Conservation (phyloP, 2,797 vertebrate species). For the Distichodus sexfasciatus region DNA sequence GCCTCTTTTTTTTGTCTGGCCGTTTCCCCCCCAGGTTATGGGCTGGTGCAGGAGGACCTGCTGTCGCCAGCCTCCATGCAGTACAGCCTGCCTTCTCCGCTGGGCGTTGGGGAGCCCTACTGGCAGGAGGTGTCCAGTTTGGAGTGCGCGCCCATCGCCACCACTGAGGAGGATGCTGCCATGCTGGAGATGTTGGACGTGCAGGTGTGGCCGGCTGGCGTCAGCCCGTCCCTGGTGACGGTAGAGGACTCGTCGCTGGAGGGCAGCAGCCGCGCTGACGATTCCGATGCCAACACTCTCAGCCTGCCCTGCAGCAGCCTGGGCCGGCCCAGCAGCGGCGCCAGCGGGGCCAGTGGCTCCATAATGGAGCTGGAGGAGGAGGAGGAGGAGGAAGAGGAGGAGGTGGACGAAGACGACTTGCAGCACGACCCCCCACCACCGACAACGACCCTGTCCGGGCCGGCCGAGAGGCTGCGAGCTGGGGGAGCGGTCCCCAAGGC, state of each 20-base stretch:
- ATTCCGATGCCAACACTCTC: constrained; percentile 88
- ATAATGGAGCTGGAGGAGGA: constrained; percentile 94
- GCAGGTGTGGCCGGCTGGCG: constrained; percentile 92
- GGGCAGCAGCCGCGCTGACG: constrained; percentile 91
- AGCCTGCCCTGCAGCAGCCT: constrained; percentile 78
- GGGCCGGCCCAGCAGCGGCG: constrained; percentile 75
- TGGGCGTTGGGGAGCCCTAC: constrained; percentile 90
- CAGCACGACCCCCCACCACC: constrained; percentile 60
- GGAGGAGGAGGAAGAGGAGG: constrained; percentile 87
- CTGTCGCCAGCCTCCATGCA: constrained; percentile 95
- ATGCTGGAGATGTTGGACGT: constrained; percentile 96
- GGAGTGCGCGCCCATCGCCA: constrained; percentile 89
- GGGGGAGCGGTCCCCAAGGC: constrained; percentile 77
- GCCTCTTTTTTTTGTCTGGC: constrained; percentile 80
- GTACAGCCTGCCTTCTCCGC: constrained; percentile 91
- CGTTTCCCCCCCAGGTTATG: constrained; percentile 87
- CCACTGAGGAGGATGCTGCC: constrained; percentile 92
- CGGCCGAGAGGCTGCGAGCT: constrained; percentile 66
- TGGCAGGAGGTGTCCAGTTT: constrained; percentile 95
- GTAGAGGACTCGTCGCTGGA: constrained; percentile 97
- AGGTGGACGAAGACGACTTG: constrained; percentile 73
- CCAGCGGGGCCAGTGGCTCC: constrained; percentile 84
- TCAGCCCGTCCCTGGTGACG: constrained; percentile 91
- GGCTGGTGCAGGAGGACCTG: constrained; percentile 94
- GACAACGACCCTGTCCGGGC: too few species aligned